Base-by-base conservation (phyloP, 2,113 vertebrate species). In the Megalops atlanticus region DNA sequence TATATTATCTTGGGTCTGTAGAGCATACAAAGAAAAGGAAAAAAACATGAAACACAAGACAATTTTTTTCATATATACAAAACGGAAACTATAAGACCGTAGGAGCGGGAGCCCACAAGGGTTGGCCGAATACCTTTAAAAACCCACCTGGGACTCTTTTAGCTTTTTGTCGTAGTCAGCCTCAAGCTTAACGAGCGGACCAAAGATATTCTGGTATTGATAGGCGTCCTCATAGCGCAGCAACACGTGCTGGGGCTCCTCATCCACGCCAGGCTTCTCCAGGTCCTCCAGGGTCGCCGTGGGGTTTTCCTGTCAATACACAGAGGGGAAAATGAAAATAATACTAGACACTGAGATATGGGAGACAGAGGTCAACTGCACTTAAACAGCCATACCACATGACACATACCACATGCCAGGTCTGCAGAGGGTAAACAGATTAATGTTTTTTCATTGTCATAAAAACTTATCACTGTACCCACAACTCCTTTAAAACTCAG, bases 151-250 rank as follows among this genome's bases (percentile, higher is more conserved):
- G 73, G 98, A 99, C 92, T 99, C 98, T 85, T 99, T 99, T n/a
- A 99, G 96, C 85, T 99, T 99, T 92, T 99, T 99, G 91, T 99
- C 98, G 40, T 99, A 99, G 81, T 99, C 98, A 0, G 98, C 98
- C 89, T 99, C 98, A 45, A 99, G 96, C 91, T 99, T 99, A 81
- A 99, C 98, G 78, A 99, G 90, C 3, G 98, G 98, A 0, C 98
- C 98, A 31, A 99, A 99, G 80, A 99, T 99, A 87, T 99, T 99
- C 88, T 99, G 98, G 92, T 99, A 99, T 83, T 99, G 98, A 90
- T 99, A 99, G 83, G 98, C 98, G 3, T 99, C 98, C 89, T 99
- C 98, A 0, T 99, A 99, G 83, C 98, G 94, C 36, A 99, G 94
- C 78, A 99, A 90, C 75, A 99, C 98, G 0, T 99, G 98, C 91